These are phyloP conservation scores for Drepanosiphum platanoidis DNA, from an alignment of 2,888 invertebrate species.

Conservation along the genomic window DNA sequence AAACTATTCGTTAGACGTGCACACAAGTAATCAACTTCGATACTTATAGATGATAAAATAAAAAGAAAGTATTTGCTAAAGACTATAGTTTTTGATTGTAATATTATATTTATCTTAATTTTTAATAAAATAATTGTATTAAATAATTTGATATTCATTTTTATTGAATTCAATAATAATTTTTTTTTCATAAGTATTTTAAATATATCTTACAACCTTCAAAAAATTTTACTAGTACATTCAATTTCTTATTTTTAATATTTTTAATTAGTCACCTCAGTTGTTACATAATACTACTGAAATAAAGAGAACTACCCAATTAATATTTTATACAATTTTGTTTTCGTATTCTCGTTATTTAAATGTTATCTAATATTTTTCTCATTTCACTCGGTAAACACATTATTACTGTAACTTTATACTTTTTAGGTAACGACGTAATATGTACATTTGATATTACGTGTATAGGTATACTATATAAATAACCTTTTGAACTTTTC, in stretches of 20 bases:
- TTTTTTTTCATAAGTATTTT: not conserved
- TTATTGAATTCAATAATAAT: not conserved
- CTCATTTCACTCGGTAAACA: not conserved
- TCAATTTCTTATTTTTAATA: not conserved
- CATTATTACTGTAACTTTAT: not conserved
- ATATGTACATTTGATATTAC: not conserved
- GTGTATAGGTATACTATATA: not conserved
- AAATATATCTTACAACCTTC: too few species aligned
- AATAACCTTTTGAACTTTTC: not conserved
- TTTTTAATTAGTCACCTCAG: not conserved
- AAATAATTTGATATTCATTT: not conserved
- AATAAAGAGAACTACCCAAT: not conserved
- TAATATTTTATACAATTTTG: too few species aligned
- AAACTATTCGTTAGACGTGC: conserved; percentile 20
- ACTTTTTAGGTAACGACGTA: not conserved
- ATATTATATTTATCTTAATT: conserved; percentile 10
- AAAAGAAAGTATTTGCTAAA: not conserved
- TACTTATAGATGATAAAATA: not conserved
- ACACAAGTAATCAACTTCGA: conserved; percentile 2
- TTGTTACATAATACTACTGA: not conserved
- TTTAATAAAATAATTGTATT: too few species aligned
- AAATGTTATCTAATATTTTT: not conserved
- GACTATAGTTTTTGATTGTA: conserved; percentile 19
- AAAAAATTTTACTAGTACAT: not conserved
- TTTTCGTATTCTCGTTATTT: not conserved